Percentiles rank a stretch among this genome's conserved stretches.
These are phyloP conservation scores for Ischnura elegans DNA, from an alignment of 2,888 invertebrate species.

Conservation along the genomic window DNA sequence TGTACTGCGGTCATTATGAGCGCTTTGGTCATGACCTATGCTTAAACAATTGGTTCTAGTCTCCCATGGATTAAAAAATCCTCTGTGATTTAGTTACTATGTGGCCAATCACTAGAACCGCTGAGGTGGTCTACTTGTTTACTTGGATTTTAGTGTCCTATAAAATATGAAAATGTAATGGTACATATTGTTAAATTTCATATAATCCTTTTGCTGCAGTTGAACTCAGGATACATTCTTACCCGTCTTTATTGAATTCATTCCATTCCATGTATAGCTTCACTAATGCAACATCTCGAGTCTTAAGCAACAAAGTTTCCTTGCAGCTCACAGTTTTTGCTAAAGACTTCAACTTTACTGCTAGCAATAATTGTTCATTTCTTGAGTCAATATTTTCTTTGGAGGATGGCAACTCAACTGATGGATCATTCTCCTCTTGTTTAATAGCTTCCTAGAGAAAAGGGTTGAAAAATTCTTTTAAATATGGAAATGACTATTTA, in stretches of 20 bases:
- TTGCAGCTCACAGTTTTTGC: background rate
- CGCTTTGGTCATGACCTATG: too few species aligned
- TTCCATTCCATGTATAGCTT: conserved; percentile 33
- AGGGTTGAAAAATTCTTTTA: too few species aligned
- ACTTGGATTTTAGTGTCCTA: background rate
- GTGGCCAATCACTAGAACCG: background rate
- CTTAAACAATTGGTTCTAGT: too few species aligned
- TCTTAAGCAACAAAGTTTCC: background rate
- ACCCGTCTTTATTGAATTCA: conserved; percentile 42
- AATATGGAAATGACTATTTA: too few species aligned
- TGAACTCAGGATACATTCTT: background rate
- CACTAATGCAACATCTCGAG: conserved; percentile 10
- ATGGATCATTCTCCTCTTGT: background rate
- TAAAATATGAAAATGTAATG: background rate
- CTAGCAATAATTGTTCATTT: conserved; percentile 30
- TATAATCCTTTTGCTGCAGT: too few species aligned
- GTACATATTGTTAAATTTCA: background rate
- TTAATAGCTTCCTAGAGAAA: background rate
- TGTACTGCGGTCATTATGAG: too few species aligned
- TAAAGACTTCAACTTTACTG: background rate
- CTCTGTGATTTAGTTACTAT: too few species aligned
- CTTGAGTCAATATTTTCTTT: background rate
- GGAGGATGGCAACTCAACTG: background rate
- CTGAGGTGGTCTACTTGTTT: background rate
- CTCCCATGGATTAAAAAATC: too few species aligned